phyloP scores from a whole-genome alignment of 1,140 invertebrate genomes.

The Drosophila rhopaloa region DNA sequence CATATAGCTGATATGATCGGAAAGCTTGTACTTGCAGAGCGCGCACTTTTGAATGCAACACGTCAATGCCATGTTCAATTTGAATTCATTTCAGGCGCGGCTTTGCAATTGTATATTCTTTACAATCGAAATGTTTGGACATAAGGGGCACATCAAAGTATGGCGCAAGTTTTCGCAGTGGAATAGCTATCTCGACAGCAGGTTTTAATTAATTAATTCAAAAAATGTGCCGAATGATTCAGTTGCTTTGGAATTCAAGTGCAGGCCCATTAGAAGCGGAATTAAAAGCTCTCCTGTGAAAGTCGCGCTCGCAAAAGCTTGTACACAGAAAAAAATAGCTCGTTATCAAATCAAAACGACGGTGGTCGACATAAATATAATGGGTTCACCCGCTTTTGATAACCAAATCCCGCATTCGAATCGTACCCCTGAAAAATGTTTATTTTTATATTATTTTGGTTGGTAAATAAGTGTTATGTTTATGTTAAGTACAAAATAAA shows the following conservation, averaged over 20 bases:
- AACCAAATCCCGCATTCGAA: too few relatives aligned
- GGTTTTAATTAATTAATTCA: constrained; percentile 39
- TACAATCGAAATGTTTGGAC: not conserved
- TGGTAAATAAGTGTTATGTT: too few relatives aligned
- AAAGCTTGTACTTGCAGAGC: too few relatives aligned
- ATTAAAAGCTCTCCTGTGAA: constrained; percentile 52
- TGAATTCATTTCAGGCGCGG: not conserved
- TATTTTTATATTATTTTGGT: too few relatives aligned
- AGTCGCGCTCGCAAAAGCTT: constrained; percentile 48
- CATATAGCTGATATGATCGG: too few relatives aligned
- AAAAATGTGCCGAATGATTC: constrained; percentile 28
- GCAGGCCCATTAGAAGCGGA: constrained; percentile 36
- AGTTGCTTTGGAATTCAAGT: constrained; percentile 36
- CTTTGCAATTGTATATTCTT: too few relatives aligned
- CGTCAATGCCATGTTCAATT: not conserved
- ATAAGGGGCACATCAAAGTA: not conserved
- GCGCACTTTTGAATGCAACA: not conserved
- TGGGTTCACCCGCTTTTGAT: too few relatives aligned
- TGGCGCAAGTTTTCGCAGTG: not conserved
- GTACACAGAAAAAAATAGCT: constrained; percentile 1
- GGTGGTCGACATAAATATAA: too few relatives aligned
- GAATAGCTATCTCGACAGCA: not conserved
- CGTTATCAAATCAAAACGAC: too few relatives aligned
- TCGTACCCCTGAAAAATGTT: too few relatives aligned
- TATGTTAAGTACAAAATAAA: too few relatives aligned